Percentiles rank a stretch among this genome's conserved stretches.
These are phyloP conservation scores for Ophthalmotilapia sp. DNA, from an alignment of 2,113 vertebrate genomes.

Conservation along the genomic window DNA sequence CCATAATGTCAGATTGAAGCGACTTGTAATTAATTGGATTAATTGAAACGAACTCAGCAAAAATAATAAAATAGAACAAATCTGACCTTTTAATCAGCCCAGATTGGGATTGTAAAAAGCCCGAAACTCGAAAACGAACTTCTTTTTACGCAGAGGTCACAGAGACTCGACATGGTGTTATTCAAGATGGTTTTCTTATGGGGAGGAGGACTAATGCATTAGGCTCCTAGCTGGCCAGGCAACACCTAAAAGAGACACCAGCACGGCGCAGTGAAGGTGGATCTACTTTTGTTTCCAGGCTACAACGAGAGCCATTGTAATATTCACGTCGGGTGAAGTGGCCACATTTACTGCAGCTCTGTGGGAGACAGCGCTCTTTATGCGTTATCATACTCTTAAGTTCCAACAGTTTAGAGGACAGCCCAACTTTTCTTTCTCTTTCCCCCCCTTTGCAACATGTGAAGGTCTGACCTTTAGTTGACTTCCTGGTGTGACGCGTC, in stretches of 20 bases:
- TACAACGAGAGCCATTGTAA: slow-evolving; percentile 34
- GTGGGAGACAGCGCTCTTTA: neutral
- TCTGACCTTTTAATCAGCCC: neutral
- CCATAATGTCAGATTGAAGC: rapidly evolving
- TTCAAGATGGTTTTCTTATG: neutral
- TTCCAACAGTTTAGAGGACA: neutral
- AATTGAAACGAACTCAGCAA: neutral
- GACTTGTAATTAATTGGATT: neutral
- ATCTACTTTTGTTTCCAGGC: slow-evolving; percentile 31
- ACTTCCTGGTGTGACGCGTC: neutral
- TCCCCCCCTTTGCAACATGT: neutral
- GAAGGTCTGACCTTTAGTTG: neutral
- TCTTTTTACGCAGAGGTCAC: neutral
- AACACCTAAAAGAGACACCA: slow-evolving; percentile 29
- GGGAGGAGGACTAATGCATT: slow-evolving; percentile 13
- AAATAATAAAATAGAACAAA: neutral
- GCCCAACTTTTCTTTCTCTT: neutral
- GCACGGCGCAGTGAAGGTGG: neutral
- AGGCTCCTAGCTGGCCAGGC: slow-evolving; percentile 29
- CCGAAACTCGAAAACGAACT: neutral
- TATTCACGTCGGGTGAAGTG: slow-evolving; percentile 38
- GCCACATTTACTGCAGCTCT: slow-evolving; percentile 4
- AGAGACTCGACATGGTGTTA: neutral
- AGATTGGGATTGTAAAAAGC: neutral
- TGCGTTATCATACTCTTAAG: neutral